Conservation (phyloP, 2,113 vertebrate species). For the Epinephelus cyanopodus region DNA sequence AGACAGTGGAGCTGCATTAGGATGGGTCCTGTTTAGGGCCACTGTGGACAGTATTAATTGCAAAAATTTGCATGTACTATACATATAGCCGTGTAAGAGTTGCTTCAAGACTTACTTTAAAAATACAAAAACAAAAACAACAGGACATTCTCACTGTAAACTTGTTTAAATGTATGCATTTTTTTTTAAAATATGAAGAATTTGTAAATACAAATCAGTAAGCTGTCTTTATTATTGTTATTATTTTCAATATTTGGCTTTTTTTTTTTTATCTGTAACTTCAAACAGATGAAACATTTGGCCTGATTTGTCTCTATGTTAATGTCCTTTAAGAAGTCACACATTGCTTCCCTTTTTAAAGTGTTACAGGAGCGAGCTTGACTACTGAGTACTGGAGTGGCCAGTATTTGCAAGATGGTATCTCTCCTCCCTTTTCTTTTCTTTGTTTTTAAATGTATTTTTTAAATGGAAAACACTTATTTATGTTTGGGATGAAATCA, state of each 20-base stretch:
- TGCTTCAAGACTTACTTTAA: no score
- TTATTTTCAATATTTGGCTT: neutral
- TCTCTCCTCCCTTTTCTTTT: neutral
- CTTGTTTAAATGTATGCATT: neutral
- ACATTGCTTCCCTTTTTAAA: constrained; percentile 3
- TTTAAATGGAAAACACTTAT: neutral
- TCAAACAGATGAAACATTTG: neutral
- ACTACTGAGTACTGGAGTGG: neutral
- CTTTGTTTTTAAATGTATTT: neutral
- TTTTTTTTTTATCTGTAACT: neutral
- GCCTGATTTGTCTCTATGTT: neutral
- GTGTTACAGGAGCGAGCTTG: neutral
- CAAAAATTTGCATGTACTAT: neutral
- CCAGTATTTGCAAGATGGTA: neutral
- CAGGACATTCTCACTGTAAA: neutral
- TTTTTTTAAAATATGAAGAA: neutral
- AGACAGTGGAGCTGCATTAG: neutral
- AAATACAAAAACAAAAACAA: no score
- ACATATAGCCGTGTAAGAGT: neutral
- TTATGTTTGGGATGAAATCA: neutral
- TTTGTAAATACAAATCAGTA: neutral
- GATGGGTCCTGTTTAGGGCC: neutral
- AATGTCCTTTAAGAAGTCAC: neutral
- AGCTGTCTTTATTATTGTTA: neutral
- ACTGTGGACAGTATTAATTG: neutral